Evolutionary conservation across 2,888 invertebrate genomes (phyloP).

Genomic region (Eilema sororculum): DNA sequence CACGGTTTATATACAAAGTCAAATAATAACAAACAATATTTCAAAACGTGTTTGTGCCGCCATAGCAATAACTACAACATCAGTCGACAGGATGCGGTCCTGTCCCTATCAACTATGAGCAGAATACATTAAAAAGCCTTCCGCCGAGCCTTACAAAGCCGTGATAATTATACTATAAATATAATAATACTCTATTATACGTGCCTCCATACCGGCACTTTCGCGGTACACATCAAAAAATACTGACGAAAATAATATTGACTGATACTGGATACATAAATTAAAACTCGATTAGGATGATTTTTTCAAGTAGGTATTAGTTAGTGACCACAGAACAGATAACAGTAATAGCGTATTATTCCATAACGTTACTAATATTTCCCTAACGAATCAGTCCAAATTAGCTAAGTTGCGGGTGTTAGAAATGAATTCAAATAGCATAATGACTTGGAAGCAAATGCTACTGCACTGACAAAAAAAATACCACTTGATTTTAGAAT

Average conservation of each 20-base stretch:
- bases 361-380: too few species aligned
- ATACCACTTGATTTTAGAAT: too few species aligned
- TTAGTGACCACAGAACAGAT: too few species aligned
- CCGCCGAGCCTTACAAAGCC: conserved; percentile 18
- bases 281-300: too few species aligned
- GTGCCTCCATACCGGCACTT: neutral
- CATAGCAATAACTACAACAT: conserved; percentile 12
- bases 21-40: neutral
- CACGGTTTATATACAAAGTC: neutral
- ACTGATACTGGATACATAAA: too few species aligned
- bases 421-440: too few species aligned
- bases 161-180: conserved; percentile 13
- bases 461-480: too few species aligned
- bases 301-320: too few species aligned
- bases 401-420: too few species aligned
- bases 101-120: conserved; percentile 28
- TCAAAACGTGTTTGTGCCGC: neutral
- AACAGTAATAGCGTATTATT: too few species aligned
- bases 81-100: conserved; percentile 37
- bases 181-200: neutral
- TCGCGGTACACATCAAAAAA: neutral
- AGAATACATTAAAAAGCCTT: conserved; percentile 24
- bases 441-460: too few species aligned
- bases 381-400: too few species aligned
- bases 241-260: neutral